phyloP scores from a whole-genome alignment of 2,888 invertebrate genomes.

The Pristionchus fissidentatus region DNA sequence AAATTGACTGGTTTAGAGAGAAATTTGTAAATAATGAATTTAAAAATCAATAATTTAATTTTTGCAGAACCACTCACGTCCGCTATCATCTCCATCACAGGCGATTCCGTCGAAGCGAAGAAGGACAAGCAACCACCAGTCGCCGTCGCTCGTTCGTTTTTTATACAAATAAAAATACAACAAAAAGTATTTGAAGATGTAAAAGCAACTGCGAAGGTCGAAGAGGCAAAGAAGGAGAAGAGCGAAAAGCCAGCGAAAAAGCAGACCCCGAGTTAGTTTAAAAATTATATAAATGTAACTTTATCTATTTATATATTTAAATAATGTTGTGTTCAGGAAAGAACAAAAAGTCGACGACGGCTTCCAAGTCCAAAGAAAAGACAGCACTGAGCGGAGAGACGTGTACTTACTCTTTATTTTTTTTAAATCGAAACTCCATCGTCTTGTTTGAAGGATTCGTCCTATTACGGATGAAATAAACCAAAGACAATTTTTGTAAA shows the following conservation, averaged over 20 bases:
- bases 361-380: too few relatives aligned
- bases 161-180: not conserved
- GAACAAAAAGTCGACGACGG: too few relatives aligned
- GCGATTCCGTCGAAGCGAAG: not conserved
- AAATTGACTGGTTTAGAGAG: not conserved
- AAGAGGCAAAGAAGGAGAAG: not conserved
- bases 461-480: not conserved
- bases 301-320: too few relatives aligned
- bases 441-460: not conserved
- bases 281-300: not conserved
- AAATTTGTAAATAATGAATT: not conserved
- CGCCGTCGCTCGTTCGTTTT: not conserved
- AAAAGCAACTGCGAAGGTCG: not conserved
- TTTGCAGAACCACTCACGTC: constrained; percentile 20
- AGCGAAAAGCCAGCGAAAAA: not conserved
- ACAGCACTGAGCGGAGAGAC: not conserved
- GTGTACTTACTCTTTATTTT: not conserved
- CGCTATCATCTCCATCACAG: not conserved
- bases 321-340: too few relatives aligned
- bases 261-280: not conserved
- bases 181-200: not conserved
- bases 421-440: not conserved
- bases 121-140: not conserved
- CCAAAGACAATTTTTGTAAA: too few relatives aligned
- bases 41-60: not conserved